Base-by-base conservation (phyloP, 2,888 invertebrate genomes). In the Cephalotes varians region DNA sequence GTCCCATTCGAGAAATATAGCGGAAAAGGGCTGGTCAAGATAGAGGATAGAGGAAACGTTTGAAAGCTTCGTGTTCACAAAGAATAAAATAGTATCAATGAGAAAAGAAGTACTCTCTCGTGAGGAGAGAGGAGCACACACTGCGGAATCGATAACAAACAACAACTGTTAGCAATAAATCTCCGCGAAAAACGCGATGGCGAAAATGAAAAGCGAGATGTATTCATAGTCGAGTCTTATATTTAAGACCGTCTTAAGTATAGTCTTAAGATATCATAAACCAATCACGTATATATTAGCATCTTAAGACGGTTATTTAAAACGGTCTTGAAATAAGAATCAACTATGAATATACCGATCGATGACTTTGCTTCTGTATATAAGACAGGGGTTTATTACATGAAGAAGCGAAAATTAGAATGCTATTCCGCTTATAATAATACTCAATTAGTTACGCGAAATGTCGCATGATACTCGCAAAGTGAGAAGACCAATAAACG, bases 1-100 rank as follows among this genome's bases (percentile, higher is more conserved):
- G 65, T 62, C 49, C 49, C 51, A 60, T 25, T 49, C 54, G 54
- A 69, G 51, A 62, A 82, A 81, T 81, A 85, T 74, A 82, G 82
- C 74, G 72, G 77, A 51, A 69, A 73, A 74, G 58, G 31, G 31
- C 62, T 40, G n/a, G 37, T 60, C 79, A 73, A 71, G 84, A 84
- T 83, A 72, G 74, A 62, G 71, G 60, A 25, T 31, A 60, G 15
- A 31, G 28, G 54, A 60, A 51, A 40, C 37, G 77, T 49, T 76
- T 80, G 37, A 76, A 76, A 80, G 60, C 40, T 60, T 76, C 60
- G 60, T 80, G 76, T 81, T 72, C 62, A 28, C 51, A 10, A 44
- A 76, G 37, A 62, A 81, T 81, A 51, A 79, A 71, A 69, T 62
- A 34, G 37, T 49, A 62, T 47, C 71, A 71, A 79, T 69, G n/a